phyloP scores from a whole-genome alignment of 2,888 invertebrate genomes.

The Escarpia spicata region DNA sequence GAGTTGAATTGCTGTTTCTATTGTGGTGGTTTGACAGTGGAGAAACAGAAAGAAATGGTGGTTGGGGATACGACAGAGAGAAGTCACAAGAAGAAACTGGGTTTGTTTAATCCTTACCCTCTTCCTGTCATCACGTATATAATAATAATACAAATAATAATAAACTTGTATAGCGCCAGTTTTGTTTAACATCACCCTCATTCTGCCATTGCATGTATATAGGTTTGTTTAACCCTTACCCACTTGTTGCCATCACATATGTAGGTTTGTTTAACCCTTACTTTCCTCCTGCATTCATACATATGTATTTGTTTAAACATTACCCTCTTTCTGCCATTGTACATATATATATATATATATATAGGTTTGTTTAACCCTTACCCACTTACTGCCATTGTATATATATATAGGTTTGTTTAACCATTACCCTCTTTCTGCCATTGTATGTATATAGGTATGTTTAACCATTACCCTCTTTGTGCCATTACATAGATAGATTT shows the following conservation, averaged over 20 bases:
- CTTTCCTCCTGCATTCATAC: background rate
- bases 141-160: background rate
- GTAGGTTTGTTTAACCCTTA: constrained; percentile 52
- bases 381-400: no score
- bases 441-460: background rate
- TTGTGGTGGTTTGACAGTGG: constrained; percentile 75
- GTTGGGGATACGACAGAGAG: constrained; percentile 92
- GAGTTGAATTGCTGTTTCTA: constrained; percentile 32
- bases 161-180: no score
- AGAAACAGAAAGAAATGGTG: constrained; percentile 86
- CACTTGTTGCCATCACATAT: no score
- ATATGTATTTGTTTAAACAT: constrained; percentile 36
- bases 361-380: no score
- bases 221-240: no score
- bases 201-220: no score
- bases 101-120: constrained; percentile 46
- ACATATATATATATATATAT: no score
- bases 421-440: background rate
- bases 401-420: no score
- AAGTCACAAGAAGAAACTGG: constrained; percentile 92
- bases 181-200: no score
- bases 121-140: background rate
- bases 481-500: no score
- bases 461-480: no score
- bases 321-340: no score